phyloP scores from a whole-genome alignment of 2,113 vertebrate species.

The Pseudolaguvia tuberculata region DNA sequence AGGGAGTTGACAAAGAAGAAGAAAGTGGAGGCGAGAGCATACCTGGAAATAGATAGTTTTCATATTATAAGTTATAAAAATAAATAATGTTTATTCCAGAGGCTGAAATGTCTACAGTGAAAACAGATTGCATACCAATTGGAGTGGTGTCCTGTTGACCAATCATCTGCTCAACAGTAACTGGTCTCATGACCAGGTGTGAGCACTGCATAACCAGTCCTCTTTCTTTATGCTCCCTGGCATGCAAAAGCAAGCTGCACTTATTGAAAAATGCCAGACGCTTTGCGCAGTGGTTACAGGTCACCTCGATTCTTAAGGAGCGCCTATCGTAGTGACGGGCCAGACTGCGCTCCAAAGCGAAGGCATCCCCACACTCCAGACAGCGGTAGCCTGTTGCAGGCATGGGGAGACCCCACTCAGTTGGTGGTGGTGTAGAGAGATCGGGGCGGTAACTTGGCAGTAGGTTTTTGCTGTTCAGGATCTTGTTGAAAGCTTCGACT shows the following conservation, averaged over 20 bases:
- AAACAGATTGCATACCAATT: slow-evolving; percentile 51
- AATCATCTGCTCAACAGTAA: slow-evolving; percentile 92
- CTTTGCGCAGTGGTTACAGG: slow-evolving; percentile 93
- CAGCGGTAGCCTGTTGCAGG: slow-evolving; percentile 83
- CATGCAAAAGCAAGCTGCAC: slow-evolving; percentile 90
- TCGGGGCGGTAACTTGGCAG: slow-evolving; percentile 89
- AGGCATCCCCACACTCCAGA: slow-evolving; percentile 89
- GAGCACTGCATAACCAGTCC: slow-evolving; percentile 98
- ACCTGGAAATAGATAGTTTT: slow-evolving; percentile 3
- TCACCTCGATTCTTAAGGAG: slow-evolving; percentile 93
- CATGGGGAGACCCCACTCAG: slow-evolving; percentile 80
- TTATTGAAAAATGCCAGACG: slow-evolving; percentile 96
- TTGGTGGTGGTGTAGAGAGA: slow-evolving; percentile 70
- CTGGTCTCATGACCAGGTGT: slow-evolving; percentile 89
- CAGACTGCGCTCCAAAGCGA: slow-evolving; percentile 89
- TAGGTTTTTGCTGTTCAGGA: slow-evolving; percentile 93
- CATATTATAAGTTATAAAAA: not conserved
- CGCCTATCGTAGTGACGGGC: slow-evolving; percentile 88
- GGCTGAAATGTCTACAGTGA: not conserved
- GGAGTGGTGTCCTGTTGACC: slow-evolving; percentile 80
- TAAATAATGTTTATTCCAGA: not conserved
- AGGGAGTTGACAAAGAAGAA: slow-evolving; percentile 52
- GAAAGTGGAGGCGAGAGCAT: slow-evolving; percentile 45
- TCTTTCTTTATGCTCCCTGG: slow-evolving; percentile 93
- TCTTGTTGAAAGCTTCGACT: slow-evolving; percentile 94